These are phyloP conservation scores for Teleiodes luculella DNA, from an alignment of 2,888 invertebrate species.

Conservation along the genomic window DNA sequence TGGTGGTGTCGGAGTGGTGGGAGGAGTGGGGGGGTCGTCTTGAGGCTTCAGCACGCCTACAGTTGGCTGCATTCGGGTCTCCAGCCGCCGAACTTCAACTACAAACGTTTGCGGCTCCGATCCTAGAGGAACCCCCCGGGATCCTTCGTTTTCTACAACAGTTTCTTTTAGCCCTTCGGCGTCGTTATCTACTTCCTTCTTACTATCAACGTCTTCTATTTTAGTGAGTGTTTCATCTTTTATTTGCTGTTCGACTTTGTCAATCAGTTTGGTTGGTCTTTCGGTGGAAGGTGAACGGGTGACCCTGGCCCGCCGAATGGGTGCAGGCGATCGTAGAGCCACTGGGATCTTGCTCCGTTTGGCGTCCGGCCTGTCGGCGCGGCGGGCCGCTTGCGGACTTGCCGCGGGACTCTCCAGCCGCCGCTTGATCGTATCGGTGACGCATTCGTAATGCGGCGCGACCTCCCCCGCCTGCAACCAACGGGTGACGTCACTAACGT, in stretches of 20 bases:
- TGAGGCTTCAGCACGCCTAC: slow-evolving; percentile 54
- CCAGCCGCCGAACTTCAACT: slow-evolving; percentile 55
- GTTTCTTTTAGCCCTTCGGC: too few relatives aligned
- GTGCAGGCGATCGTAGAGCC: slow-evolving; percentile 61
- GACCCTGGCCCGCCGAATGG: slow-evolving; percentile 41
- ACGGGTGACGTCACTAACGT: too few relatives aligned
- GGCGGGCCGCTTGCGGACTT: slow-evolving; percentile 23
- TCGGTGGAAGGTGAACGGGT: slow-evolving; percentile 1
- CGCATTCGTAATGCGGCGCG: slow-evolving; percentile 68
- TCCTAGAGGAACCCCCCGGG: slow-evolving; percentile 42
- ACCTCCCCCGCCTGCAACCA: slow-evolving; percentile 53
- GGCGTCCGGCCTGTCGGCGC: slow-evolving; percentile 55
- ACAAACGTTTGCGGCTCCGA: slow-evolving; percentile 62
- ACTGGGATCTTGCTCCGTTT: slow-evolving; percentile 69
- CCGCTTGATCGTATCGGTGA: slow-evolving; percentile 82
- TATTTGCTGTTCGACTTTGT: background rate
- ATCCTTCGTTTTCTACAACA: background rate
- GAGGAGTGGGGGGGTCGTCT: slow-evolving; percentile 28
- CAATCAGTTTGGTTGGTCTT: background rate
- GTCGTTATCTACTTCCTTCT: background rate
- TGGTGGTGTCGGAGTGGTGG: slow-evolving; percentile 9
- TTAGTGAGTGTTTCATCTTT: background rate
- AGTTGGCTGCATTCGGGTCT: slow-evolving; percentile 61
- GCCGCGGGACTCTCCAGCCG: slow-evolving; percentile 64
- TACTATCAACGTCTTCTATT: background rate